phyloP scores from a whole-genome alignment of 2,797 vertebrate species.

The Argentina silus region DNA sequence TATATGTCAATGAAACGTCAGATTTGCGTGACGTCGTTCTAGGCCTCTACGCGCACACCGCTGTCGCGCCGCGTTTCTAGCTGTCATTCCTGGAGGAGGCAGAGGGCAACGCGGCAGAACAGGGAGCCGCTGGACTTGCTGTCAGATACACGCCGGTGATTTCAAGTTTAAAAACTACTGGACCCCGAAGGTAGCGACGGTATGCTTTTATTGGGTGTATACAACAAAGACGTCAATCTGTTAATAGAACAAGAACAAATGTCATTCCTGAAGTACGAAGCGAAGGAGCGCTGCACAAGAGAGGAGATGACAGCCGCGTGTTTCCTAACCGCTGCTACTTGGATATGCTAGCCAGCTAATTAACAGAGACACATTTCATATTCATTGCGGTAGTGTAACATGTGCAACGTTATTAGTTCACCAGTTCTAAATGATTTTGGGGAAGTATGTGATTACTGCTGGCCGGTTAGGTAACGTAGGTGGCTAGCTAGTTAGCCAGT shows the following conservation, averaged over 20 bases:
- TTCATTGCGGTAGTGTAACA: no score
- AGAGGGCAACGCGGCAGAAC: constrained; percentile 58
- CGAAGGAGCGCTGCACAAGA: no score
- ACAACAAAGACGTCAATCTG: neutral
- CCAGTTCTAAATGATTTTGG: no score
- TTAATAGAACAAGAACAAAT: no score
- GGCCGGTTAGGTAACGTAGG: neutral
- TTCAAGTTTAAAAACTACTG: no score
- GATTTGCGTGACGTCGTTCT: neutral
- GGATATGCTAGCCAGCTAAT: neutral
- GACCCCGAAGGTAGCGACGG: no score
- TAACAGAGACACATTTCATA: no score
- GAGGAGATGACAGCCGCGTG: no score
- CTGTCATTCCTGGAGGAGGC: constrained; percentile 62
- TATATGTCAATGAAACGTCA: no score
- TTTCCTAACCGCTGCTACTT: no score
- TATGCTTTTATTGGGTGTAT: neutral
- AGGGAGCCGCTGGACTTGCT: constrained; percentile 32
- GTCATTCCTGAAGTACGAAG: no score
- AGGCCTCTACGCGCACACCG: constrained; percentile 8
- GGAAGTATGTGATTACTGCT: neutral
- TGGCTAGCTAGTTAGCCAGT: neutral
- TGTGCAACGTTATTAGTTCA: no score
- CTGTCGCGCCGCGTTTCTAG: neutral
- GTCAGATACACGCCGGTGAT: constrained; percentile 43